These are phyloP conservation scores for Poeciliopsis gracilis DNA, from an alignment of 2,797 vertebrate species.

Conservation along the genomic window DNA sequence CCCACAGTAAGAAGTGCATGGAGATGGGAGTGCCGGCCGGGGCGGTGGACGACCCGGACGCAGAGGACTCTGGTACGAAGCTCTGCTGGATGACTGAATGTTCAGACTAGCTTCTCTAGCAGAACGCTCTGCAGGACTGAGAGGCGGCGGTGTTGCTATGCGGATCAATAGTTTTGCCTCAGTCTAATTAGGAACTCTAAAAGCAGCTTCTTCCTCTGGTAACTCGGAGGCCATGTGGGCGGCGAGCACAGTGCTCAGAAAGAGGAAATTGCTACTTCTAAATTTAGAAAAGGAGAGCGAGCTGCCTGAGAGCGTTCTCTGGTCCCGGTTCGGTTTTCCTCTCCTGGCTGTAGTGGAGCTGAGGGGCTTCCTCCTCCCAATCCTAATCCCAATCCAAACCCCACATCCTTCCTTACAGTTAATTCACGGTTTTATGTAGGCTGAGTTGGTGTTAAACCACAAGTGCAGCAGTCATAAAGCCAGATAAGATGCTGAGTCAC, in stretches of 20 bases:
- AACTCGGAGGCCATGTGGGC: slow-evolving; percentile 78
- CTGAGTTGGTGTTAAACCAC: background rate
- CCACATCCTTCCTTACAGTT: no score
- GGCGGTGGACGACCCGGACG: slow-evolving; percentile 92
- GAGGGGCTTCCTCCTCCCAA: slow-evolving; percentile 14
- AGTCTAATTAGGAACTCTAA: slow-evolving; percentile 81
- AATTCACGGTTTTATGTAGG: background rate
- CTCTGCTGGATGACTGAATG: slow-evolving; percentile 6
- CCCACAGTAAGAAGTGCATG: slow-evolving; percentile 99
- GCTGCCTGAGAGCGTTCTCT: slow-evolving; percentile 72
- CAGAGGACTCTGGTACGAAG: slow-evolving; percentile 92
- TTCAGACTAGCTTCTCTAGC: background rate
- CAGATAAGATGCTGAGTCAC: background rate
- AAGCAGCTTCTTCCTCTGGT: slow-evolving; percentile 78
- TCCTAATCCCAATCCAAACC: no score
- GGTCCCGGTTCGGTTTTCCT: slow-evolving; percentile 75
- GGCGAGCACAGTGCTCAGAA: slow-evolving; percentile 74
- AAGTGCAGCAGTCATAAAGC: background rate
- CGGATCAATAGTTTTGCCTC: slow-evolving; percentile 72
- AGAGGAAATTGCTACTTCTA: slow-evolving; percentile 82
- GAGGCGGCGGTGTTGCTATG: slow-evolving; percentile 53
- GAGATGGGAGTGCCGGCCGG: slow-evolving; percentile 94
- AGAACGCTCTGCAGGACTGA: background rate
- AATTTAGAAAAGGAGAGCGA: slow-evolving; percentile 74
- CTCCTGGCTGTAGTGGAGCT: slow-evolving; percentile 62